A percentile compares a stretch with the other conserved stretches of the same genome.
These are phyloP conservation scores for Ctenopoma kingsleyae DNA, from an alignment of 2,797 vertebrate species.

Conservation along the genomic window DNA sequence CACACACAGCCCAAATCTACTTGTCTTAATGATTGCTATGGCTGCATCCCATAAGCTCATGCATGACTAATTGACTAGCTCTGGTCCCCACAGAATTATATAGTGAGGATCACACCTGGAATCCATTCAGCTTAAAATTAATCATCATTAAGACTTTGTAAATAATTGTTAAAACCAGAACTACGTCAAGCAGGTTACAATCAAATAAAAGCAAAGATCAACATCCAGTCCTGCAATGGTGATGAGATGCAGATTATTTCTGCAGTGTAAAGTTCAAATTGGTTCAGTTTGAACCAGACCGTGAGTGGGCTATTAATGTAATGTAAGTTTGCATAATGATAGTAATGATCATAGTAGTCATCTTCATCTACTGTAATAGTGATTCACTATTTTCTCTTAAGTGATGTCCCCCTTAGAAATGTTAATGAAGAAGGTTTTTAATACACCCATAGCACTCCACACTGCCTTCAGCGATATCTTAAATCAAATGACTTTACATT, in stretches of 20 bases:
- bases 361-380: not conserved
- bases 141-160: constrained; percentile 34
- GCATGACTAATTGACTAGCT: constrained; percentile 37
- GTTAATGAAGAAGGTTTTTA: not conserved
- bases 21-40: constrained; percentile 43
- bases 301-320: constrained; percentile 10
- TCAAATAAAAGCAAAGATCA: constrained; percentile 12
- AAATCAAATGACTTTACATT: constrained; percentile 24
- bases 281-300: not conserved
- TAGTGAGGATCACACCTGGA: constrained; percentile 39
- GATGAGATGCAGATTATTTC: not conserved
- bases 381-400: not conserved
- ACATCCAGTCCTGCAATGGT: not conserved
- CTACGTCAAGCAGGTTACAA: constrained; percentile 11
- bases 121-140: constrained; percentile 28
- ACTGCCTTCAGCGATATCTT: not conserved
- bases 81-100: constrained; percentile 38
- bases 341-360: not conserved
- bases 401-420: not conserved
- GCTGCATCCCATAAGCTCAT: constrained; percentile 25
- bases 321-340: not conserved
- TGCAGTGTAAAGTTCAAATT: not conserved
- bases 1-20: constrained; percentile 21
- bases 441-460: not conserved
- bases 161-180: constrained; percentile 14